Percentiles rank a stretch among this genome's conserved stretches.
Conservation (phyloP, 2,888 invertebrate species). For the Phalera bucephala region DNA sequence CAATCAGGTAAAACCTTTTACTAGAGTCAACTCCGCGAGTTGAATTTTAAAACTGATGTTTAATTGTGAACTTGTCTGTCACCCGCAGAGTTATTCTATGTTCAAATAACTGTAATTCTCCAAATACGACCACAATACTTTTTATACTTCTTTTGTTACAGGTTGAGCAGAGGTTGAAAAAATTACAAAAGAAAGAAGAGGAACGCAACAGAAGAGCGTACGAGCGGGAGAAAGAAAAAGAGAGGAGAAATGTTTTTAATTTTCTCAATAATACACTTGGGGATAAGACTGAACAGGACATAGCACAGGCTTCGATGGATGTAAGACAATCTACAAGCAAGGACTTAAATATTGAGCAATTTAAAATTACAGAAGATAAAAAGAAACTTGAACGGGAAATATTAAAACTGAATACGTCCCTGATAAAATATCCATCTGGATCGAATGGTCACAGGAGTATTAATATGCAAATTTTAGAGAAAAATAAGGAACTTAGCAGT, state of each 20-base stretch:
- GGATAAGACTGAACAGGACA: constrained; percentile 45
- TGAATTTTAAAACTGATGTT: too few relatives aligned
- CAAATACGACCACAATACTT: background rate
- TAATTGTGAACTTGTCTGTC: too few relatives aligned
- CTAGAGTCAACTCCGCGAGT: too few relatives aligned
- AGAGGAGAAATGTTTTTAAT: constrained; percentile 87
- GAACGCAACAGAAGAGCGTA: constrained; percentile 85
- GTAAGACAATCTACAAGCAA: constrained; percentile 83
- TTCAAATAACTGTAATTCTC: background rate
- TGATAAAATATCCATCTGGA: constrained; percentile 84
- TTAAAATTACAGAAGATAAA: constrained; percentile 88
- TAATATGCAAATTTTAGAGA: constrained; percentile 82
- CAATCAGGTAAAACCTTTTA: too few relatives aligned
- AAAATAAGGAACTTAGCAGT: constrained; percentile 83
- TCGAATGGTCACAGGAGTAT: constrained; percentile 85
- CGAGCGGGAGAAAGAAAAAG: constrained; percentile 83
- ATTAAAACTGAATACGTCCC: constrained; percentile 84
- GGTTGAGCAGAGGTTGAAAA: constrained; percentile 86
- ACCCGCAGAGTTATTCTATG: too few relatives aligned
- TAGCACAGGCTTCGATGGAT: constrained; percentile 38
- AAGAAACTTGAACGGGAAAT: constrained; percentile 87
- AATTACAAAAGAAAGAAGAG: constrained; percentile 85
- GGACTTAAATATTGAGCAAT: constrained; percentile 88
- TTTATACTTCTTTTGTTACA: constrained; percentile 25
- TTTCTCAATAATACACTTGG: constrained; percentile 88